Percentiles rank a stretch among this genome's conserved stretches.
phyloP scores from a whole-genome alignment of 2,113 vertebrate species.

The Channa maculata region DNA sequence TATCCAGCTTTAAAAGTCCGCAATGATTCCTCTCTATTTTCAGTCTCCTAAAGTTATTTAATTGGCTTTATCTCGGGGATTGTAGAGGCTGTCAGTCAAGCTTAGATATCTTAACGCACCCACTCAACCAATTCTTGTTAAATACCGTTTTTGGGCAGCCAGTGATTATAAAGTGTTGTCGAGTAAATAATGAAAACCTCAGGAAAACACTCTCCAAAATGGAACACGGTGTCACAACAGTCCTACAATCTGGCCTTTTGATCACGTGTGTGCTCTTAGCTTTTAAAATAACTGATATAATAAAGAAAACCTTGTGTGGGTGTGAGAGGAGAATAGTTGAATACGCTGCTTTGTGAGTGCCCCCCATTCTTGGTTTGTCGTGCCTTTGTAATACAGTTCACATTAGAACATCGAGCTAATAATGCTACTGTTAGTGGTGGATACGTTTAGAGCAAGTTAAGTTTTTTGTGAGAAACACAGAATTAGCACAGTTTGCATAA shows the following conservation, averaged over 20 bases:
- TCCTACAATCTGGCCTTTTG: neutral
- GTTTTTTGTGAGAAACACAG: no score
- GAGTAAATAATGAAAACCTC: slow-evolving; percentile 5
- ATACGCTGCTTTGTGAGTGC: no score
- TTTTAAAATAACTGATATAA: neutral
- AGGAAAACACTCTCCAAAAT: neutral
- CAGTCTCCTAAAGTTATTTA: slow-evolving; percentile 70
- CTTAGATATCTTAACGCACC: slow-evolving; percentile 70
- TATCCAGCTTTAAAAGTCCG: slow-evolving; percentile 77
- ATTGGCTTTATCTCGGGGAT: slow-evolving; percentile 74
- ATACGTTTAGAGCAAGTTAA: no score
- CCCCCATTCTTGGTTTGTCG: neutral
- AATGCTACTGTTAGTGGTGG: neutral
- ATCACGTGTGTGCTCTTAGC: neutral
- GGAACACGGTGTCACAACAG: neutral
- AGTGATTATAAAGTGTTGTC: slow-evolving; percentile 32
- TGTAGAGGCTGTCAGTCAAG: slow-evolving; percentile 80
- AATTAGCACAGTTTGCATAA: no score
- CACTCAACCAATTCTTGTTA: slow-evolving; percentile 62
- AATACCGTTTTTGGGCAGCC: slow-evolving; percentile 54
- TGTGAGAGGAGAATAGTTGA: neutral
- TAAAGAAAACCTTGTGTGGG: neutral
- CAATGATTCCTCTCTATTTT: slow-evolving; percentile 65
- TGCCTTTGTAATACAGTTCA: neutral
- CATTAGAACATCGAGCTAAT: neutral